Evolutionary conservation across 2,888 invertebrate species (phyloP).

Genomic region (Ectropis crepuscularia): DNA sequence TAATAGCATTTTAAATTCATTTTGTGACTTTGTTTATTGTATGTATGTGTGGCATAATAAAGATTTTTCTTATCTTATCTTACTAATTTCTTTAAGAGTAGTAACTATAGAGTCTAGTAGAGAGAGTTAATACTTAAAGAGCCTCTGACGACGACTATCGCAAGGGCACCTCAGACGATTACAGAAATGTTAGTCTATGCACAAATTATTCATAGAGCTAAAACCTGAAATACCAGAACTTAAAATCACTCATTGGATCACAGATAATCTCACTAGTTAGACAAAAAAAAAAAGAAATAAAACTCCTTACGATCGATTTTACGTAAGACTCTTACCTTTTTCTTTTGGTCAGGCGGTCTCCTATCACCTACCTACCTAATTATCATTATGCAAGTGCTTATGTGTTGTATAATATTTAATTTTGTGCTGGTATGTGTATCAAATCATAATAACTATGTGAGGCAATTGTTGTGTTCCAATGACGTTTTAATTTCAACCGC

Average conservation of each 20-base stretch:
- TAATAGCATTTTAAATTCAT: too few species aligned
- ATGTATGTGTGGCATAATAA: too few species aligned
- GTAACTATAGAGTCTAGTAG: too few species aligned
- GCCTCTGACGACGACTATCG: too few species aligned
- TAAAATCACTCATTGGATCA: background rate
- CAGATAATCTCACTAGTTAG: background rate
- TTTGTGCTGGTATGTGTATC: conserved; percentile 29
- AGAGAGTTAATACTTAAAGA: too few species aligned
- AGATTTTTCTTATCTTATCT: too few species aligned
- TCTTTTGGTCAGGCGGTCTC: conserved; percentile 22
- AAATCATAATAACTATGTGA: conserved; percentile 31
- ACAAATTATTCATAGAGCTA: too few species aligned
- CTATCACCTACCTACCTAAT: conserved; percentile 36
- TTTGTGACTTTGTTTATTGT: too few species aligned
- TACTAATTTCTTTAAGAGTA: too few species aligned
- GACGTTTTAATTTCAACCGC: conserved; percentile 29
- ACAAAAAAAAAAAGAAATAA: conserved; percentile 11
- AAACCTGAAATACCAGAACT: too few species aligned
- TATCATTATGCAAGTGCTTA: conserved; percentile 37
- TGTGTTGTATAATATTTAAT: conserved; percentile 37
- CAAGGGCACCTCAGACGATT: too few species aligned
- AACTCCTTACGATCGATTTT: conserved; percentile 32
- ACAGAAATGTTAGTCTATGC: too few species aligned
- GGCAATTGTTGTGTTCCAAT: conserved; percentile 26
- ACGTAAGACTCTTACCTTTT: conserved; percentile 29